A percentile compares a stretch with the other conserved stretches of the same genome.
These are phyloP conservation scores for Choreutis nemorana DNA, from an alignment of 2,888 invertebrate species.

Conservation along the genomic window DNA sequence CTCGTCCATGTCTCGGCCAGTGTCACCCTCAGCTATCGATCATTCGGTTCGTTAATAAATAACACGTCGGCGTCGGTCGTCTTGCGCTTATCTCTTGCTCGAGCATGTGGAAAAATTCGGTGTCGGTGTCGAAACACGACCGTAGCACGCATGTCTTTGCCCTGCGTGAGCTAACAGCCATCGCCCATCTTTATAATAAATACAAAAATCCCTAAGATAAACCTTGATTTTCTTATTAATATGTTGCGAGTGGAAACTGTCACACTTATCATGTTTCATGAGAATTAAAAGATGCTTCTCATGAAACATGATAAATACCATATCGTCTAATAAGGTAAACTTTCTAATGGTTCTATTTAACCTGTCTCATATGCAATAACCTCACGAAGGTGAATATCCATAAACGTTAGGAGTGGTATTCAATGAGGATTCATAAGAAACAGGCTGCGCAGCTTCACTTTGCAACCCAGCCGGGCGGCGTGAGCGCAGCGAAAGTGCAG, in stretches of 20 bases:
- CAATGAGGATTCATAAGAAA: conserved; percentile 36
- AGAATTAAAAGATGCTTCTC: no score
- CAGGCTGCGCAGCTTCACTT: conserved; percentile 35
- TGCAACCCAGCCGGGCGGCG: conserved; percentile 24
- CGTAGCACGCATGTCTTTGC: conserved; percentile 56
- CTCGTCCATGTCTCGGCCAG: conserved; percentile 55
- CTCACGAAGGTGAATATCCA: conserved; percentile 36
- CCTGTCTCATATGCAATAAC: conserved; percentile 36
- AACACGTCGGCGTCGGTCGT: conserved; percentile 60
- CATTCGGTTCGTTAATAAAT: conserved; percentile 68
- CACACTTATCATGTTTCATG: no score
- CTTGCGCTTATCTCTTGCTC: conserved; percentile 60
- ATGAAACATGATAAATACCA: no score
- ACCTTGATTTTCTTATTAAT: no score
- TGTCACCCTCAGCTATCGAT: conserved; percentile 65
- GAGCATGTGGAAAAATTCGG: conserved; percentile 66
- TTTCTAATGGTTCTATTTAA: conserved; percentile 32
- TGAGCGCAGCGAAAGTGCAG: conserved; percentile 48
- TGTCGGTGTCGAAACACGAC: conserved; percentile 65
- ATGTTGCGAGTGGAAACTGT: no score
- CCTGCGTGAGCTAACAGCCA: conserved; percentile 44
- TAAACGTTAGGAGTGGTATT: conserved; percentile 34
- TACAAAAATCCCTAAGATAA: no score
- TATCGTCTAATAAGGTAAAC: conserved; percentile 20
- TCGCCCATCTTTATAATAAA: no score